A percentile compares a stretch with the other conserved stretches of the same genome.
Evolutionary conservation across 2,113 vertebrate genomes (phyloP).

Genomic region (Thomomys bottae): DNA sequence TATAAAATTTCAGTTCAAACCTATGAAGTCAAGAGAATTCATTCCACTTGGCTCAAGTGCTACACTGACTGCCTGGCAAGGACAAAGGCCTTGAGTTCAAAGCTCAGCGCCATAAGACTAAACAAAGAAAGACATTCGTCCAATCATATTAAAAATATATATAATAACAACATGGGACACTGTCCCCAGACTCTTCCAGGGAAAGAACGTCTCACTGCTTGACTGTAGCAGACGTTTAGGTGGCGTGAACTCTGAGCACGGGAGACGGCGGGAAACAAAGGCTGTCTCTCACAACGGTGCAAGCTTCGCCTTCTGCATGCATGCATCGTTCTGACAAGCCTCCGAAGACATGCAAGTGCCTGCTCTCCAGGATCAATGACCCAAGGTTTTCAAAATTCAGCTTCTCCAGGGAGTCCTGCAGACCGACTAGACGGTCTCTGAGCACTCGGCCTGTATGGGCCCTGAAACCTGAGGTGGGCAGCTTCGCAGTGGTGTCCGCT

Average conservation of each 20-base stretch:
- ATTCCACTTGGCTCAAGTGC: background rate
- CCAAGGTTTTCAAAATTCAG: slow-evolving; percentile 35
- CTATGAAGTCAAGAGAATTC: background rate
- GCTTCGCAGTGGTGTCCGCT: too few species aligned
- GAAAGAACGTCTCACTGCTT: background rate
- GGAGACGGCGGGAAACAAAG: background rate
- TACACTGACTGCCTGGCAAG: too few species aligned
- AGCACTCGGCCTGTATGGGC: slow-evolving; percentile 56
- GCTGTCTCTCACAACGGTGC: background rate
- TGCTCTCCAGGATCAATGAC: slow-evolving; percentile 56
- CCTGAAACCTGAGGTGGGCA: too few species aligned
- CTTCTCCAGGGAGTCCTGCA: slow-evolving; percentile 57
- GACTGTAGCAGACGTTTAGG: background rate
- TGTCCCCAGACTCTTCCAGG: background rate
- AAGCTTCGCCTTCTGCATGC: background rate
- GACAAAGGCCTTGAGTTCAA: too few species aligned
- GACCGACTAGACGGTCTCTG: slow-evolving; percentile 49
- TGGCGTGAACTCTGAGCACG: background rate
- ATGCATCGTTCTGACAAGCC: slow-evolving; percentile 54
- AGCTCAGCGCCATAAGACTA: too few species aligned
- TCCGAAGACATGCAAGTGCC: slow-evolving; percentile 50
- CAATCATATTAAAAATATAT: background rate
- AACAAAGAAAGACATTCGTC: background rate
- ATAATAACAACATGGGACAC: background rate
- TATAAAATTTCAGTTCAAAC: background rate